Percentiles rank a stretch among this genome's conserved stretches.
Evolutionary conservation across 2,888 invertebrate genomes (phyloP).

Genomic region (Chirona hameri): DNA sequence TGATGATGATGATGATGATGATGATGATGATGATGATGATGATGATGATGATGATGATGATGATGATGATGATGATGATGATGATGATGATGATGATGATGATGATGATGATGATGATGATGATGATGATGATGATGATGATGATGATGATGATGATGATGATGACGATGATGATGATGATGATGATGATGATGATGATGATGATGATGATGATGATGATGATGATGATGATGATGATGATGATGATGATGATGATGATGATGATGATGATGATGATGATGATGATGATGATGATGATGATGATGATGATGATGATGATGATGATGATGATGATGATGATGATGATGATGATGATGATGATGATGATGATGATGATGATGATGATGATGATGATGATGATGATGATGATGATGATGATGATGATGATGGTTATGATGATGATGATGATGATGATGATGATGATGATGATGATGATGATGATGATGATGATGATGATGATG

Average conservation of each 20-base stretch:
- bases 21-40: background rate
- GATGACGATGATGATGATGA: background rate
- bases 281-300: background rate
- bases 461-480: conserved; percentile 28
- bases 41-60: background rate
- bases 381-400: conserved; percentile 27
- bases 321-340: conserved; percentile 29
- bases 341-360: conserved; percentile 28
- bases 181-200: background rate
- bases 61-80: background rate
- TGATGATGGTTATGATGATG: too few species aligned
- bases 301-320: conserved; percentile 29
- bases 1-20: conserved; percentile 2
- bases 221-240: background rate
- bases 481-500: too few species aligned
- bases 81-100: background rate
- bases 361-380: conserved; percentile 28
- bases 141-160: background rate
- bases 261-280: conserved; percentile 29
- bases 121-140: background rate
- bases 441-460: conserved; percentile 27
- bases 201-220: background rate
- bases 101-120: background rate
- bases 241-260: too few species aligned
- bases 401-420: conserved; percentile 30